Conservation (phyloP, 30 jellyfish, hydroid and myxozoan genomes). For the Chironex yamaguchii region DNA sequence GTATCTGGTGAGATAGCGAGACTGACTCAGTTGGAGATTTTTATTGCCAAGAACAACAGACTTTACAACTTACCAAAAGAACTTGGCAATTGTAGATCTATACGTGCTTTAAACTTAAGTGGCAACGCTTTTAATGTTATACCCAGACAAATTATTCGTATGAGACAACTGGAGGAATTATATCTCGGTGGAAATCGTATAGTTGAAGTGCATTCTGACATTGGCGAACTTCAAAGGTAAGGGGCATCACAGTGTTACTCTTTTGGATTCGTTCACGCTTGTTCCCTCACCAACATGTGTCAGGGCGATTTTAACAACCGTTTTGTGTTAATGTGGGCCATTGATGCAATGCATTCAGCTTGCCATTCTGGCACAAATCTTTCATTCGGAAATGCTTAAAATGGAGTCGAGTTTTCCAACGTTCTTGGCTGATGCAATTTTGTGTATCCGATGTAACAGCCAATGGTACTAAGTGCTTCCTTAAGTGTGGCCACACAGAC, state of each 20-base stretch:
- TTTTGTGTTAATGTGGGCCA: too few species aligned
- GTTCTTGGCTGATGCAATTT: too few species aligned
- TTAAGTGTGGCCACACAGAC: too few species aligned
- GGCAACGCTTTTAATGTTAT: slow-evolving; percentile 78
- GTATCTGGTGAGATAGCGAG: slow-evolving; percentile 85
- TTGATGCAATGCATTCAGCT: too few species aligned
- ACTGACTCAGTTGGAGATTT: slow-evolving; percentile 53
- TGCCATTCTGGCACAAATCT: too few species aligned
- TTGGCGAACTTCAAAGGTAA: slow-evolving; percentile 79
- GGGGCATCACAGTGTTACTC: background rate
- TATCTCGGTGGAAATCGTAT: slow-evolving; percentile 94
- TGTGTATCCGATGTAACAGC: too few species aligned
- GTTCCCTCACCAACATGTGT: too few species aligned
- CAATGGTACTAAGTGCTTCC: too few species aligned
- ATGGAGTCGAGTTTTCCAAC: too few species aligned
- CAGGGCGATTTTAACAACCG: too few species aligned
- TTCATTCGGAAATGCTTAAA: too few species aligned
- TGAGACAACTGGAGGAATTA: slow-evolving; percentile 74
- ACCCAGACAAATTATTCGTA: slow-evolving; percentile 78
- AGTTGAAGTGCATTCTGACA: slow-evolving; percentile 62
- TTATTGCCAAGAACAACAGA: slow-evolving; percentile 85
- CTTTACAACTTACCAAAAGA: slow-evolving; percentile 87
- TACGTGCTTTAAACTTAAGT: slow-evolving; percentile 78
- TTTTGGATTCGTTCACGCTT: background rate
- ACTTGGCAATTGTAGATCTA: slow-evolving; percentile 55